Evolutionary conservation across 2,113 vertebrate genomes (phyloP).

Genomic region (Catharus bicknelli): DNA sequence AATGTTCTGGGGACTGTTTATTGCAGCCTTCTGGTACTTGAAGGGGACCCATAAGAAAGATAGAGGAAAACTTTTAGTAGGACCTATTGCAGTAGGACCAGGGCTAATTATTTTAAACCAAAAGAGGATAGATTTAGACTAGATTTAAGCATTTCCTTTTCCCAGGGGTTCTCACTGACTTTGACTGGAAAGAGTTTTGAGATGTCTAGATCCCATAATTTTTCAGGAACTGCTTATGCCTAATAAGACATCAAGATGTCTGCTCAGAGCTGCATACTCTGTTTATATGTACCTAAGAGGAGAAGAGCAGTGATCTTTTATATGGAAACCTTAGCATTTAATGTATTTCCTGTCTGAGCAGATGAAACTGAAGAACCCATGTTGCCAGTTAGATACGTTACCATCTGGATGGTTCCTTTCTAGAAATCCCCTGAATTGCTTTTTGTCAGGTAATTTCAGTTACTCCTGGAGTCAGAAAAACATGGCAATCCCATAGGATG

Average conservation of each 20-base stretch:
- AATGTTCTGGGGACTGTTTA: not conserved
- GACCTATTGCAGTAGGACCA: not conserved
- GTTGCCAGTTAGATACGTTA: not conserved
- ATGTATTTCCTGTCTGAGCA: not conserved
- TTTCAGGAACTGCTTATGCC: not conserved
- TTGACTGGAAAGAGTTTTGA: not conserved
- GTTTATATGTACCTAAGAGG: not conserved
- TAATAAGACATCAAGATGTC: not conserved
- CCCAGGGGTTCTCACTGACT: not conserved
- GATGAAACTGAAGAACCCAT: not conserved
- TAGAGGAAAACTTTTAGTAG: not conserved
- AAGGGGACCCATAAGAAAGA: not conserved
- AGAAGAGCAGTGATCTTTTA: not conserved
- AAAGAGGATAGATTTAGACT: too few species aligned
- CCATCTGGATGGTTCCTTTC: not conserved
- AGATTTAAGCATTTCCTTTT: not conserved
- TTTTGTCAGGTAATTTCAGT: not conserved
- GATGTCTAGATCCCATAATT: not conserved
- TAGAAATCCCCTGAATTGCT: not conserved
- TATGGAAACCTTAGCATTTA: rapidly evolving
- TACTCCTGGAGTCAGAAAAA: not conserved
- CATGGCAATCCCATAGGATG: not conserved
- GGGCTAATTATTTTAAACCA: not conserved
- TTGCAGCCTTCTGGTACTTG: not conserved
- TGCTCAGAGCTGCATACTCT: not conserved